phyloP scores from a whole-genome alignment of 1,140 invertebrate species.

The Pseudomyrmex cubaensis region DNA sequence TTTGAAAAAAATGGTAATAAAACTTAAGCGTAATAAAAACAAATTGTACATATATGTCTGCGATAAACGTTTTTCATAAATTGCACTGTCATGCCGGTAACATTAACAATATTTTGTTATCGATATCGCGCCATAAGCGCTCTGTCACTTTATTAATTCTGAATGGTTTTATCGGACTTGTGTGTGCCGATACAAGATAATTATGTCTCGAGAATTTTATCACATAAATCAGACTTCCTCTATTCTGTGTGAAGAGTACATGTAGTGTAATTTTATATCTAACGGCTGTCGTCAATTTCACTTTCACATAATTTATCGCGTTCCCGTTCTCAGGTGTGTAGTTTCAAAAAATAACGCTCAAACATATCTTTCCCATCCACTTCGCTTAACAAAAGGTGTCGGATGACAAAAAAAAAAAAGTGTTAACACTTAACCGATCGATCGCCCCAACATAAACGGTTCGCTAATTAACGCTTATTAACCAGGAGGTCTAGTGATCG shows the following conservation, averaged over 20 bases:
- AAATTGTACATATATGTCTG: not conserved
- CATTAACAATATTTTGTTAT: conserved; percentile 24
- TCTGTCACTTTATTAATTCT: conserved; percentile 9
- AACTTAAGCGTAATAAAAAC: conserved; percentile 20
- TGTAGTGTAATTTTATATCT: conserved; percentile 30
- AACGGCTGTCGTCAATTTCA: conserved; percentile 46
- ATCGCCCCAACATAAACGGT: no score
- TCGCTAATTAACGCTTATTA: no score
- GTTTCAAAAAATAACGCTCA: not conserved
- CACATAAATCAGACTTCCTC: conserved; percentile 15
- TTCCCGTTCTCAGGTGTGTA: conserved; percentile 2
- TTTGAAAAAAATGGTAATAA: not conserved
- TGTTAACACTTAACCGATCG: no score
- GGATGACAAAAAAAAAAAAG: no score
- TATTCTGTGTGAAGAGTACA: not conserved
- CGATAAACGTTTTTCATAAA: conserved; percentile 1
- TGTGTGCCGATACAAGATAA: not conserved
- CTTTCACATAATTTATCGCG: conserved; percentile 8
- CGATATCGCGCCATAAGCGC: conserved; percentile 8
- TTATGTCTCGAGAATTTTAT: conserved; percentile 18
- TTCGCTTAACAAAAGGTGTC: no score
- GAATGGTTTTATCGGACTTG: conserved; percentile 17
- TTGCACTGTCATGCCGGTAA: not conserved
- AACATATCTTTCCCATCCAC: no score
- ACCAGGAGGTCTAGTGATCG: no score